Evolutionary conservation across 1,140 invertebrate species (phyloP).

Genomic region (Drosophila littoralis): DNA sequence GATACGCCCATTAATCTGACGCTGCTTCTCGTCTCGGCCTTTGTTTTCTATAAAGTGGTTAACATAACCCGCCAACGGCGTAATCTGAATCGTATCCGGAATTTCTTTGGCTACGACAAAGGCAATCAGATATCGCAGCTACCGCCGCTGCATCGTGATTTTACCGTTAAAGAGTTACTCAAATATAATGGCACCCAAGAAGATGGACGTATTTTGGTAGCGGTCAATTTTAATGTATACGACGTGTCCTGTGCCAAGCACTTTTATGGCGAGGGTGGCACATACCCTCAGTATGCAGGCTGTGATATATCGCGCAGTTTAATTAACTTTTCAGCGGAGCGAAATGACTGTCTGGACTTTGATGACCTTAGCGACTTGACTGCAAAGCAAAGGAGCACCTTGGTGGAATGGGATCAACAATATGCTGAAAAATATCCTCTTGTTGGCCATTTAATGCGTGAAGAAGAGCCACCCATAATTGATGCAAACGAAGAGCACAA

Average conservation of each 20-base stretch:
- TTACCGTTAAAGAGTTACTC: slow-evolving; percentile 46
- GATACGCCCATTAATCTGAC: slow-evolving; percentile 41
- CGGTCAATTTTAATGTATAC: slow-evolving; percentile 57
- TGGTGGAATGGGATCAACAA: slow-evolving; percentile 53
- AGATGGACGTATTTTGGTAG: slow-evolving; percentile 57
- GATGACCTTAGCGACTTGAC: slow-evolving; percentile 56
- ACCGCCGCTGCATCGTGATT: slow-evolving; percentile 30
- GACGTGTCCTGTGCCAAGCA: slow-evolving; percentile 52
- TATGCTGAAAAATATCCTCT: slow-evolving; percentile 50
- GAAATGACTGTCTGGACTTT: slow-evolving; percentile 18
- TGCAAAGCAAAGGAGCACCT: slow-evolving; percentile 28
- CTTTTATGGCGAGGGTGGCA: slow-evolving; percentile 52
- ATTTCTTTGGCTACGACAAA: neutral
- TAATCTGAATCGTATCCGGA: neutral
- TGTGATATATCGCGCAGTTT: slow-evolving; percentile 55
- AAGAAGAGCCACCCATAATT: neutral
- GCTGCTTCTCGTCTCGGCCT: slow-evolving; percentile 47
- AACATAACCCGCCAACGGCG: slow-evolving; percentile 26
- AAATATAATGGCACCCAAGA: slow-evolving; percentile 46
- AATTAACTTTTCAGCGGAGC: slow-evolving; percentile 44
- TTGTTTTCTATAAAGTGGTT: slow-evolving; percentile 57
- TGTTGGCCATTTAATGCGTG: slow-evolving; percentile 40
- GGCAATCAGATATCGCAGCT: neutral
- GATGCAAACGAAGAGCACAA: neutral
- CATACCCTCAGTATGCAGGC: slow-evolving; percentile 56